These are phyloP conservation scores for Apis laboriosa DNA, from an alignment of 1,140 invertebrate species.

Conservation along the genomic window DNA sequence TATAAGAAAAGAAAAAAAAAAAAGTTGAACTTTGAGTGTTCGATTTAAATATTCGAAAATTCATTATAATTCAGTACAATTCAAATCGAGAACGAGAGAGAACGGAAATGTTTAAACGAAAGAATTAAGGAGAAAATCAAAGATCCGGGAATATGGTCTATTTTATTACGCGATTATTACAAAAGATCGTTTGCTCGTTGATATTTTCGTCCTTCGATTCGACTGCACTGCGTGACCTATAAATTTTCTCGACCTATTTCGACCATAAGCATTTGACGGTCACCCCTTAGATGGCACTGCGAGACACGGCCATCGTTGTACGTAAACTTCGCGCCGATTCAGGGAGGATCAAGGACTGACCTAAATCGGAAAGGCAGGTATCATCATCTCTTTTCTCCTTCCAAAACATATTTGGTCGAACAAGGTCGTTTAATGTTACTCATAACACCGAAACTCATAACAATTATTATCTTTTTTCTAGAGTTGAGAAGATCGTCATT, in stretches of 20 bases:
- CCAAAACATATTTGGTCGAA: neutral
- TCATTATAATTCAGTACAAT: no score
- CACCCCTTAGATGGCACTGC: slow-evolving; percentile 8
- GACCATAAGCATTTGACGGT: slow-evolving; percentile 38
- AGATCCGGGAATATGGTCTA: neutral
- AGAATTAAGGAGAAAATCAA: no score
- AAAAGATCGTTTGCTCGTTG: slow-evolving; percentile 17
- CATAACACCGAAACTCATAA: neutral
- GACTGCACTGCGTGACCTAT: slow-evolving; percentile 46
- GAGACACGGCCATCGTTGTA: neutral
- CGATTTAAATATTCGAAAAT: no score
- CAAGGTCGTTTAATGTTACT: neutral
- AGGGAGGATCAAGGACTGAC: slow-evolving; percentile 3
- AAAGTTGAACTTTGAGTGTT: no score
- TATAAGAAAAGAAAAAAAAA: no score
- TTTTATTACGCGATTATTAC: neutral
- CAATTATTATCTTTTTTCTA: no score
- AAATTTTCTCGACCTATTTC: slow-evolving; percentile 62
- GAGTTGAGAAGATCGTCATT: no score
- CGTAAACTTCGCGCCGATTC: slow-evolving; percentile 12
- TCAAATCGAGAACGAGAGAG: no score
- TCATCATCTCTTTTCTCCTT: neutral
- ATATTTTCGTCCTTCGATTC: neutral
- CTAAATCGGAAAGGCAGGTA: slow-evolving; percentile 6
- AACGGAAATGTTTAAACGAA: neutral